Percentiles rank a stretch among this genome's conserved stretches.
Conservation (phyloP, 1,140 invertebrate species). For the Diabrotica undecimpunctata region DNA sequence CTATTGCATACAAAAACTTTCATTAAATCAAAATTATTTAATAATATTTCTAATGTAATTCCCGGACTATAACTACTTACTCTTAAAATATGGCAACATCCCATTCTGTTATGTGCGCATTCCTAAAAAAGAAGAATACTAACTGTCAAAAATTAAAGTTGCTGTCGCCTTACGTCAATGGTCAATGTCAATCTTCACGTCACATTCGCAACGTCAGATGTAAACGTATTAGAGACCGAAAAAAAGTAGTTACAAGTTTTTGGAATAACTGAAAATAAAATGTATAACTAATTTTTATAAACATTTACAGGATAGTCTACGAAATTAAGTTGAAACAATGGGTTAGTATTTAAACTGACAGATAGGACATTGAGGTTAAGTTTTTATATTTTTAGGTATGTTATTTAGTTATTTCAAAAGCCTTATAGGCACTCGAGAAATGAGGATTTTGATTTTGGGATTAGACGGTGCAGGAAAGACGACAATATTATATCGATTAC, state of each 20-base stretch:
- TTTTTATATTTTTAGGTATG: constrained; percentile 67
- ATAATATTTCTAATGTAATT: too few species aligned
- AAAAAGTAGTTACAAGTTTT: background rate
- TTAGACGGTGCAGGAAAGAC: constrained; percentile 98
- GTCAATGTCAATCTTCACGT: background rate
- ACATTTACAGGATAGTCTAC: too few species aligned
- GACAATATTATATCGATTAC: constrained; percentile 96
- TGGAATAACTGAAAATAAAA: background rate
- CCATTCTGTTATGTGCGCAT: too few species aligned
- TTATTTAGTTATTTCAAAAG: constrained; percentile 93
- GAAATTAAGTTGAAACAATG: background rate
- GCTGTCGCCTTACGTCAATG: too few species aligned
- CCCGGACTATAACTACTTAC: too few species aligned
- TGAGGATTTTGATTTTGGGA: constrained; percentile 96
- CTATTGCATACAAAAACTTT: too few species aligned
- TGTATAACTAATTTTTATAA: background rate
- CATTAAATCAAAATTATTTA: too few species aligned
- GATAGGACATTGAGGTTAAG: constrained; percentile 8
- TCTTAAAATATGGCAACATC: too few species aligned
- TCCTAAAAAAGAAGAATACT: too few species aligned
- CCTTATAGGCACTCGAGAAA: constrained; percentile 89
- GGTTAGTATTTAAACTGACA: background rate
- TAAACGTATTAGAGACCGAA: background rate
- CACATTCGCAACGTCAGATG: background rate
- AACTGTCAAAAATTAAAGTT: too few species aligned